Conservation (phyloP, 2,113 vertebrate genomes). For the Plestiodon gilberti region DNA sequence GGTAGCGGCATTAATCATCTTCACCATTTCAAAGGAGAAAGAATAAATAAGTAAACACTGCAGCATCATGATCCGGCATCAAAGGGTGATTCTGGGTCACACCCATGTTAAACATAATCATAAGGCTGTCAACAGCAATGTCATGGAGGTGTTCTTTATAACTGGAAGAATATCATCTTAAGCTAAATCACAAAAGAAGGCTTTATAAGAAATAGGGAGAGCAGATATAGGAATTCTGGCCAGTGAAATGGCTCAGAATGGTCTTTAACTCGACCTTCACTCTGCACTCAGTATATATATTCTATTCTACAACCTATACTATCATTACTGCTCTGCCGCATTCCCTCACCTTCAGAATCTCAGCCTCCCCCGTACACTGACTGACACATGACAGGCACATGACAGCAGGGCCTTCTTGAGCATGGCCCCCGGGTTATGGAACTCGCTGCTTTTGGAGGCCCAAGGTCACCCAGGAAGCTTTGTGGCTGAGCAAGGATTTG, state of each 20-base stretch:
- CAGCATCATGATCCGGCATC: constrained; percentile 70
- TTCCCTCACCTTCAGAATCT: no score
- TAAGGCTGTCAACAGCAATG: constrained; percentile 72
- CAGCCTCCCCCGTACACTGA: no score
- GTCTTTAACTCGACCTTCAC: not conserved
- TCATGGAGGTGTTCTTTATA: not conserved
- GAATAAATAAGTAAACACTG: constrained; percentile 81
- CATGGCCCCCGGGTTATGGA: no score
- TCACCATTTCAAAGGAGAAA: constrained; percentile 65
- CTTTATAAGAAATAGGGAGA: constrained; percentile 44
- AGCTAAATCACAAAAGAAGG: constrained; percentile 25
- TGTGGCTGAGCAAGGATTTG: no score
- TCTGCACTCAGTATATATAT: not conserved
- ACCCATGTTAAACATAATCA: constrained; percentile 68
- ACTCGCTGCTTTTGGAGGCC: no score
- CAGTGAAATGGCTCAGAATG: not conserved
- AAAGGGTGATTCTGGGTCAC: constrained; percentile 70
- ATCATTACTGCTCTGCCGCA: no score
- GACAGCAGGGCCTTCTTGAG: no score
- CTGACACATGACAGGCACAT: no score
- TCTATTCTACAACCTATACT: not conserved
- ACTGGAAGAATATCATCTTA: constrained; percentile 32
- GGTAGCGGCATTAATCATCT: constrained; percentile 80
- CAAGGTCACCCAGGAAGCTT: no score
- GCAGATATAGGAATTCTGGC: not conserved